Evolutionary conservation across 1,140 invertebrate genomes (phyloP), one percentile per base, ranked within the genome.

Genomic region (Brachionus rubens): DNA sequence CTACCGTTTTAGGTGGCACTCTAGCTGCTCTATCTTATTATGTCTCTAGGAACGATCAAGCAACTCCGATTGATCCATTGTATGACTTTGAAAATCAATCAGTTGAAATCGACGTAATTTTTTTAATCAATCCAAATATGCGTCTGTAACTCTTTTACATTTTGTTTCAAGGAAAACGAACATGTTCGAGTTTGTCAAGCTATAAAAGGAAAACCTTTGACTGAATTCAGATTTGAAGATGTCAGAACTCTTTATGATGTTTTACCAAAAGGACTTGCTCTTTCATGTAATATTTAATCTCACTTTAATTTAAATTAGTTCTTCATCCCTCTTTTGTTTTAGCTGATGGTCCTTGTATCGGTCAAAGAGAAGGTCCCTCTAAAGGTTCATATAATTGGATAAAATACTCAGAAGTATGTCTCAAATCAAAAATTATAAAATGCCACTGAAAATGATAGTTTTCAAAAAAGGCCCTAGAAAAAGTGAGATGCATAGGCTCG

Each of bases 381-480:
- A 72, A 33, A 48, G 68, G 68, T 24, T 21, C 43, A 16, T 72
- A 72, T 50, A 48, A 10, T 7, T 72, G 68, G 68, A 30, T 72
- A n/a, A 72, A 72, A 21, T 72, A 72, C 41, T 72, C 68, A 33
- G 28, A 72, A n/a, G n/a, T n/a, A n/a, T n/a, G n/a, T n/a, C n/a
- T n/a, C n/a, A n/a, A n/a, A n/a, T n/a, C n/a, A n/a, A n/a, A n/a
- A n/a, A n/a, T n/a, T n/a, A n/a, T n/a, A n/a, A n/a, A n/a, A n/a
- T n/a, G n/a, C n/a, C n/a, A n/a, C n/a, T n/a, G n/a, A n/a, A n/a
- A n/a, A n/a, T n/a, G n/a, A n/a, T n/a, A n/a, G n/a, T n/a, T n/a
- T n/a, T n/a, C n/a, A n/a, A n/a, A n/a, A n/a, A n/a, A n/a, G 46
- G 47, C 50, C 10, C 33, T 72, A 16, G 50, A 54, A 50, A 48